phyloP scores from a whole-genome alignment of 2,113 vertebrate species.

The Sisor rabdophorus region DNA sequence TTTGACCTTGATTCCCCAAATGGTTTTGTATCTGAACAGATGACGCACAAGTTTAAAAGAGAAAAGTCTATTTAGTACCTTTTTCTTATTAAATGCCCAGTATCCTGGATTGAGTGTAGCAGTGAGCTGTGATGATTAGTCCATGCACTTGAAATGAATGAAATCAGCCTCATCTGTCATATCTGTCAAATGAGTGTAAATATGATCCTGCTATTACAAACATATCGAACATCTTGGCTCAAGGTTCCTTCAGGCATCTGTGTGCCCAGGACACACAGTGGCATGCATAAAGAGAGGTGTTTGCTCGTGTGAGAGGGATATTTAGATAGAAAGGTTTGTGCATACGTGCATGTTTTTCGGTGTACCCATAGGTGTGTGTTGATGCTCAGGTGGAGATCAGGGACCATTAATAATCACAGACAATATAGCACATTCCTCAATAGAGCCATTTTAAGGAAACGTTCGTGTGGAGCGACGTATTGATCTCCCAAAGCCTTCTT shows the following conservation, averaged over 20 bases:
- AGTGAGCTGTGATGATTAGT: constrained; percentile 19
- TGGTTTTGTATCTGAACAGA: not conserved
- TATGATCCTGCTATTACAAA: constrained; percentile 50
- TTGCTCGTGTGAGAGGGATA: constrained; percentile 9
- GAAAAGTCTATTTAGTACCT: not conserved
- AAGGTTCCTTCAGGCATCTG: constrained; percentile 36
- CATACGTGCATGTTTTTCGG: constrained; percentile 37
- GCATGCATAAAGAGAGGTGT: constrained; percentile 20
- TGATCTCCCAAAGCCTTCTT: constrained; percentile 48
- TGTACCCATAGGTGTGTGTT: constrained; percentile 30
- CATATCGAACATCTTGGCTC: constrained; percentile 47
- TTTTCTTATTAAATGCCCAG: not conserved
- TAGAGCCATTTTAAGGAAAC: constrained; percentile 58
- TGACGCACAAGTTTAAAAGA: not conserved
- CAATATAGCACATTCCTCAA: constrained; percentile 64
- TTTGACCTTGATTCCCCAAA: not conserved
- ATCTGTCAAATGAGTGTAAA: constrained; percentile 43
- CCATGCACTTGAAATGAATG: not conserved
- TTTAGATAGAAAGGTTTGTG: constrained; percentile 40
- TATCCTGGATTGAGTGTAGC: not conserved
- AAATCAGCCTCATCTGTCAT: constrained; percentile 35
- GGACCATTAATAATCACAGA: constrained; percentile 59
- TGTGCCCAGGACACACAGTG: constrained; percentile 22
- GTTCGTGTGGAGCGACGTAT: constrained; percentile 55
- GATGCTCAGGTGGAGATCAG: constrained; percentile 31